phyloP scores from a whole-genome alignment of 2,113 vertebrate species.

The Lanius collurio region DNA sequence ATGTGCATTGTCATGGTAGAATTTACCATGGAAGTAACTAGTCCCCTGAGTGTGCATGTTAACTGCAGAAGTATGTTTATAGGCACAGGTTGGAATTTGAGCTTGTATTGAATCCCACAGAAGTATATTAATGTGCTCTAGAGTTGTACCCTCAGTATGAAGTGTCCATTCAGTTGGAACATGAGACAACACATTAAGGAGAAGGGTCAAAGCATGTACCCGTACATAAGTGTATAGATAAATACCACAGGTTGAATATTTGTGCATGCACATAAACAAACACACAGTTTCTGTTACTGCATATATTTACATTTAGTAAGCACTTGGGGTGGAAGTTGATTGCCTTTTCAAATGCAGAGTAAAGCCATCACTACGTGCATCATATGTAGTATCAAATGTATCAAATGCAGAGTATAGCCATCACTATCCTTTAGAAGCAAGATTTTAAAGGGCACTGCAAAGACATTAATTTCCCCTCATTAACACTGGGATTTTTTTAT shows the following conservation, averaged over 20 bases:
- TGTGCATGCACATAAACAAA: background rate
- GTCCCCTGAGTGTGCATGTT: rapidly evolving
- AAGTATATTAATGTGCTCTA: background rate
- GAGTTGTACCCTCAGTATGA: background rate
- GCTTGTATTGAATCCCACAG: background rate
- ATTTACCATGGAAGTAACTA: background rate
- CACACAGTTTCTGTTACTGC: background rate
- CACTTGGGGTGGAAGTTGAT: background rate
- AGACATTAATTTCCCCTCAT: background rate
- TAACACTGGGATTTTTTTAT: background rate
- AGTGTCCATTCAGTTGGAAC: background rate
- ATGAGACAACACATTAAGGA: background rate
- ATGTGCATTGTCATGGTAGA: background rate
- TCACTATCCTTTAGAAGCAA: background rate
- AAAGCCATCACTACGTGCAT: background rate
- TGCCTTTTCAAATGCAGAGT: background rate
- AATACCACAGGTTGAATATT: background rate
- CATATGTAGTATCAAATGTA: no score
- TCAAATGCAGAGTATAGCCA: background rate
- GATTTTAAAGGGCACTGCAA: background rate
- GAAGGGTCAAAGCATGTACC: background rate
- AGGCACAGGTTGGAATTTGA: background rate
- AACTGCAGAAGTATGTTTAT: background rate
- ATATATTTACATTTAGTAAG: background rate
- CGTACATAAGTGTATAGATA: background rate